Evolutionary conservation across 2,888 invertebrate genomes (phyloP), one percentile per base, ranked within the genome.

Genomic region (Beris chalybata): DNA sequence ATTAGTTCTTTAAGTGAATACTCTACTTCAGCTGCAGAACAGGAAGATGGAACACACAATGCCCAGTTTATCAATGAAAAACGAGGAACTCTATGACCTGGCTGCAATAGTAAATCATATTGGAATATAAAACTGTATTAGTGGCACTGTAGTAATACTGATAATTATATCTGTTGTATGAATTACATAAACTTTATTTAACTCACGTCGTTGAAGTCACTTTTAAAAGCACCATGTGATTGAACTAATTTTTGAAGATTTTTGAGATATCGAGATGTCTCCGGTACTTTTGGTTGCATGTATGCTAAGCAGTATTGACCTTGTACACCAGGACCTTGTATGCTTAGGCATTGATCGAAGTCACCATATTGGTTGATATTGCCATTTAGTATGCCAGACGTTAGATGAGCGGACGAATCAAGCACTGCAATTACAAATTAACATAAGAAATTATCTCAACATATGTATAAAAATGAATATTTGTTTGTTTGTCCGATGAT

Each of bases 31-130:
- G 79, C 74, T 7, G 83, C 70, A 0, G 82, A 81, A 75, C 89
- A 89, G 0, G 84, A 82, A 4, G 84, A 81, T 2, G 89, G 89
- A n/a, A 87, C 83, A 73, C 89, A 89, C 12, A 89, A 74, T 3
- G 85, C 89, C 89, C 89, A 89, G 71, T 87, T 86, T 57, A 89
- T 82, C 13, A 85, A 83, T 4, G 86, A 86, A 73, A 85, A 89
- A 69, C 87, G 82, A 1, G 89, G 89, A 6, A 89, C 86, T 69
- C 89, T 81, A 76, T 89, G 89, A 5, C 89, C 89, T 53, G 89
- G 87, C 89, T 89, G 73, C 59, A 80, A 79, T n/a, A 43, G n/a
- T 48, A 22, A 22, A 22, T 22, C 22, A 22, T 22, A 22, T 22
- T 22, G 22, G 22, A 1, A 22, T 22, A 22, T 22, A 22, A 22